Conservation (phyloP, 2,888 invertebrate genomes). For the Sinhomidia bicolor region DNA sequence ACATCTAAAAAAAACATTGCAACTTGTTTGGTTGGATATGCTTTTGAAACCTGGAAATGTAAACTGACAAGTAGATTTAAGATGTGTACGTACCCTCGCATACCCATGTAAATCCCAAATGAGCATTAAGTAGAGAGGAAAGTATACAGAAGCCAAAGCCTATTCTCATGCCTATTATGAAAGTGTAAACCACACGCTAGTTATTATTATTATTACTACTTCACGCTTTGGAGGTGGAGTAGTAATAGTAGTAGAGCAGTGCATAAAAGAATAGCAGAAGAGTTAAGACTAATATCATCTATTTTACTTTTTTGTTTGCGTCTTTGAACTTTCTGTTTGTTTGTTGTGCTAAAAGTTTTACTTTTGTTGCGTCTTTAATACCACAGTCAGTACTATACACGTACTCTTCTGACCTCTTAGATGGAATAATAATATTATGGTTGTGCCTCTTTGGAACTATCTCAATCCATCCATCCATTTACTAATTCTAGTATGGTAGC, state of each 20-base stretch:
- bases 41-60: conserved; percentile 9
- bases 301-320: background rate
- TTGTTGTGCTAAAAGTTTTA: conserved; percentile 24
- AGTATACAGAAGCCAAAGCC: background rate
- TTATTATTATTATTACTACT: background rate
- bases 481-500: background rate
- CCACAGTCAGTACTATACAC: background rate
- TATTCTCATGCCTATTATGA: background rate
- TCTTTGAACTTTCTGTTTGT: background rate
- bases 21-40: background rate
- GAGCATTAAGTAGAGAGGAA: conserved; percentile 7
- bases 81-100: background rate
- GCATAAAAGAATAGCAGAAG: no score
- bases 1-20: no score
- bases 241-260: background rate
- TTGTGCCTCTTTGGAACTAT: background rate
- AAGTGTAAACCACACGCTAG: background rate
- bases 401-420: background rate
- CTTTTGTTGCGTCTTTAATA: background rate
- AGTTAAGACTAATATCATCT: no score
- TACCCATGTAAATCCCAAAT: conserved; percentile 17
- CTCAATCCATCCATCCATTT: conserved; percentile 22
- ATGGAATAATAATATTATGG: background rate
- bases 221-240: background rate
- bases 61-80: conserved; percentile 7